A percentile compares a stretch with the other conserved stretches of the same genome.
Evolutionary conservation across 2,113 vertebrate genomes (phyloP).

Genomic region (Antigone vipio): DNA sequence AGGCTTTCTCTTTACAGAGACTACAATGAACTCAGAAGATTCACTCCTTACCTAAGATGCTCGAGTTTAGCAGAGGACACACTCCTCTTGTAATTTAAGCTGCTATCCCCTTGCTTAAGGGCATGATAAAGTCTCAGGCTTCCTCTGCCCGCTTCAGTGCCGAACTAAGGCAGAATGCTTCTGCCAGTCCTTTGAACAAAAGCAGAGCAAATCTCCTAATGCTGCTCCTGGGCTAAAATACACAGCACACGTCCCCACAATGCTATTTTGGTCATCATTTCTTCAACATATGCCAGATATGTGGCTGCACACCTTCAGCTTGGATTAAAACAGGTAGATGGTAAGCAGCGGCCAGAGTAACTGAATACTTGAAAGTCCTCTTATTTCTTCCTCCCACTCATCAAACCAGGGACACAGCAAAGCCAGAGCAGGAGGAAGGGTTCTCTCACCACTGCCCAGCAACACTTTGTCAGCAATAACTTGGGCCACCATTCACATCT

Average conservation of each 20-base stretch:
- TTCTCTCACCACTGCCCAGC: background rate
- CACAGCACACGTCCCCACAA: background rate
- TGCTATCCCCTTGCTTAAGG: background rate
- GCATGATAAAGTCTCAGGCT: background rate
- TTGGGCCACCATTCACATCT: background rate
- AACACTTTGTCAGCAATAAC: background rate
- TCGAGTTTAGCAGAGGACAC: background rate
- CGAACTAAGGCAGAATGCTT: background rate
- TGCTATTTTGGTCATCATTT: background rate
- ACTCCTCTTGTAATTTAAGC: background rate
- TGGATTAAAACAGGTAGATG: background rate
- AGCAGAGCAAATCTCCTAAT: background rate
- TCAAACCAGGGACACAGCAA: background rate
- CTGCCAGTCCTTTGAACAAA: background rate
- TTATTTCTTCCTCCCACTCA: background rate
- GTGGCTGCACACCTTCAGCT: background rate
- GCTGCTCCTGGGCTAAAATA: background rate
- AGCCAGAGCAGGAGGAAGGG: background rate
- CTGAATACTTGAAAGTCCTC: background rate
- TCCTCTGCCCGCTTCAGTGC: background rate
- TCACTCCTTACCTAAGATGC: background rate
- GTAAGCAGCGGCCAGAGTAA: background rate
- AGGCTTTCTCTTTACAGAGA: background rate
- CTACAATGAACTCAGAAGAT: background rate
- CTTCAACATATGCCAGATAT: fast-evolving